Conservation (phyloP, 1,140 invertebrate genomes). For the Brachionus angularis region DNA sequence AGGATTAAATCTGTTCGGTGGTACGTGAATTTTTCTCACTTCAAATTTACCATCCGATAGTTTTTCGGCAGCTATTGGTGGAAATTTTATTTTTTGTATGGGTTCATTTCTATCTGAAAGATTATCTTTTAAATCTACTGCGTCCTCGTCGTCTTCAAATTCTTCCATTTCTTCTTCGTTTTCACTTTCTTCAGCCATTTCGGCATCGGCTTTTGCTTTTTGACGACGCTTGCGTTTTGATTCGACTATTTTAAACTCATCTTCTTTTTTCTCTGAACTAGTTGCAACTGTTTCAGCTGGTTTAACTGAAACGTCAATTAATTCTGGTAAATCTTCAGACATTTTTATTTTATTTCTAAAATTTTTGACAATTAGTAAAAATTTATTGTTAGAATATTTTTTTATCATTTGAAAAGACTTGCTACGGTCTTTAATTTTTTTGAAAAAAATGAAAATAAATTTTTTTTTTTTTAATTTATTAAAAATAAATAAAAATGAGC, state of each 20-base stretch:
- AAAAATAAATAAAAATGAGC: conserved; percentile 16
- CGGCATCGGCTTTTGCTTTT: conserved; percentile 2
- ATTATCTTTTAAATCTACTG: conserved; percentile 5
- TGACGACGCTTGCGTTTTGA: conserved; percentile 17
- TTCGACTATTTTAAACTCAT: conserved; percentile 18
- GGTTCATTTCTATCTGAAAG: conserved; percentile 4
- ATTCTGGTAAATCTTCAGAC: conserved; percentile 40
- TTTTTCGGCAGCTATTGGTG: conserved; percentile 2
- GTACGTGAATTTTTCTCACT: conserved; percentile 65
- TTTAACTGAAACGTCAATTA: conserved; percentile 34
- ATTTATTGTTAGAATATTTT: too few species aligned
- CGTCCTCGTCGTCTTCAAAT: conserved; percentile 22
- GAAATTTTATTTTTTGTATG: conserved; percentile 13
- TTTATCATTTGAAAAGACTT: too few species aligned
- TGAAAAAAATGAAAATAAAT: not conserved
- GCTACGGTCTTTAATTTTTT: conserved; percentile 9
- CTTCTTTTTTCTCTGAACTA: not conserved
- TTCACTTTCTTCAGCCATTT: not conserved
- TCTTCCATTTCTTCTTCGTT: not conserved
- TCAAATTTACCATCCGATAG: conserved; percentile 49
- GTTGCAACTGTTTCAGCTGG: not conserved
- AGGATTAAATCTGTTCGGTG: conserved; percentile 76
- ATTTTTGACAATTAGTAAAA: too few species aligned
- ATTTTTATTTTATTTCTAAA: not conserved
- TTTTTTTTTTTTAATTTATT: not conserved